These are phyloP conservation scores for Sphenopsis melanotis DNA, from an alignment of 2,797 vertebrate species.

Conservation along the genomic window DNA sequence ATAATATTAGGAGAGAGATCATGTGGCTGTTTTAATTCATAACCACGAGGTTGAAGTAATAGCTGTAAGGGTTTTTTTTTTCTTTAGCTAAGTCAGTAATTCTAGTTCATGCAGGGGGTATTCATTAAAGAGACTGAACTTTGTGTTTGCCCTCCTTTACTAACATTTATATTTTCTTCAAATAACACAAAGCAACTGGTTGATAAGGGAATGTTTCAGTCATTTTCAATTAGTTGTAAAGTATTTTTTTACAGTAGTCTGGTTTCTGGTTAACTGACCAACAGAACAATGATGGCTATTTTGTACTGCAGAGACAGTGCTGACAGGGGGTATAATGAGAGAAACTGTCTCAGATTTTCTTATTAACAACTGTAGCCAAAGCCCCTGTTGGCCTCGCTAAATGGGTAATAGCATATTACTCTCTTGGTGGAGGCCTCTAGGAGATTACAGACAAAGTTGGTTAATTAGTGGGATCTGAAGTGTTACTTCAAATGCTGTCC, in stretches of 20 bases:
- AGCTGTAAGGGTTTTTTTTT: neutral
- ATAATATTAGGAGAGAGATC: neutral
- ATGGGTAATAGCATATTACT: conserved; percentile 77
- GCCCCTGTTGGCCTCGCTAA: conserved; percentile 72
- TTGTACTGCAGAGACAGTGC: conserved; percentile 72
- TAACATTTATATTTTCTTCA: conserved; percentile 71
- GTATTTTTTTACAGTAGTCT: conserved; percentile 78
- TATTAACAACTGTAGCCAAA: conserved; percentile 80
- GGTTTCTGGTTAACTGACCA: conserved; percentile 79
- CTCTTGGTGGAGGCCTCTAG: conserved; percentile 73
- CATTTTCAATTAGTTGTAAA: conserved; percentile 79
- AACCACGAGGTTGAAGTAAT: conserved; percentile 1
- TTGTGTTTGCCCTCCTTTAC: conserved; percentile 39
- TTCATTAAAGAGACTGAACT: conserved; percentile 71
- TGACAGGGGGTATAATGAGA: conserved; percentile 82
- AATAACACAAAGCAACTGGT: conserved; percentile 69
- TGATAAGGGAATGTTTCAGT: conserved; percentile 75
- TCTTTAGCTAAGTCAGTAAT: conserved; percentile 37
- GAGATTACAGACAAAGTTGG: conserved; percentile 77
- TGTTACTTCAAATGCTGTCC: conserved; percentile 74
- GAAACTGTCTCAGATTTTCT: conserved; percentile 78
- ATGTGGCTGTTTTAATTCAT: neutral
- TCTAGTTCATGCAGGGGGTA: conserved; percentile 9
- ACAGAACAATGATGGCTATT: conserved; percentile 76
- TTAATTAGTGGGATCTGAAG: conserved; percentile 81